phyloP scores from a whole-genome alignment of 2,888 invertebrate genomes.

The Zhuqinia jingwanae region DNA sequence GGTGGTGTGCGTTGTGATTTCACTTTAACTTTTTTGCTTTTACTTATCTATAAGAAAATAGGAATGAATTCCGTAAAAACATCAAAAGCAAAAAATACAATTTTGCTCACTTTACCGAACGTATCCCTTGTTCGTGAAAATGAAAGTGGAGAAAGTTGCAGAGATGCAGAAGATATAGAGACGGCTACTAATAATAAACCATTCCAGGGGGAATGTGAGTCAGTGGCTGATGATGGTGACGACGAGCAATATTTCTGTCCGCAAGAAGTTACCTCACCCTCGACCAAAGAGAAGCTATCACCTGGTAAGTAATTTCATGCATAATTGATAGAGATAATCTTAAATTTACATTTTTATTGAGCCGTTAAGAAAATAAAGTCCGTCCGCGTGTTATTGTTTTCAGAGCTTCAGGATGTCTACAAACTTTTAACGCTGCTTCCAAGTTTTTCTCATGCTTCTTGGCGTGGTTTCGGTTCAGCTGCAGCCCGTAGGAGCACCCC shows the following conservation, averaged over 20 bases:
- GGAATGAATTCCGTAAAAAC: background rate
- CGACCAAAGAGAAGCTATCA: background rate
- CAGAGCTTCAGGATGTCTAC: conserved; percentile 8
- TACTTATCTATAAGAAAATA: too few species aligned
- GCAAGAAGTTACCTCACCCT: background rate
- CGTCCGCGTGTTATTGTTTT: background rate
- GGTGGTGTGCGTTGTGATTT: too few species aligned
- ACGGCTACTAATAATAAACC: background rate
- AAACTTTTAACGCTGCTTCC: conserved; percentile 9
- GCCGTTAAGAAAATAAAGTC: too few species aligned
- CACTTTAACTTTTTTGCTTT: too few species aligned
- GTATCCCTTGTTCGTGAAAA: background rate
- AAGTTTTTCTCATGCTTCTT: conserved; percentile 12
- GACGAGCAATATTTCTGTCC: background rate
- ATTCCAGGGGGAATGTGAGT: background rate
- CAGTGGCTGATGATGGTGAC: background rate
- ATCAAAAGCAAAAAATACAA: background rate
- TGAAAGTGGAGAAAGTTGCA: conserved; percentile 4
- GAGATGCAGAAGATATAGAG: background rate
- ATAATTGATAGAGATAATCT: too few species aligned
- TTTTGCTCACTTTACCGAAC: conserved; percentile 13
- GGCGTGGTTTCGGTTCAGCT: background rate
- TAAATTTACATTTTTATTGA: too few species aligned
- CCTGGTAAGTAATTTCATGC: background rate
- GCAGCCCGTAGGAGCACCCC: too few species aligned